Evolutionary conservation across 2,888 invertebrate genomes (phyloP).

Genomic region (Lysandra coridon): DNA sequence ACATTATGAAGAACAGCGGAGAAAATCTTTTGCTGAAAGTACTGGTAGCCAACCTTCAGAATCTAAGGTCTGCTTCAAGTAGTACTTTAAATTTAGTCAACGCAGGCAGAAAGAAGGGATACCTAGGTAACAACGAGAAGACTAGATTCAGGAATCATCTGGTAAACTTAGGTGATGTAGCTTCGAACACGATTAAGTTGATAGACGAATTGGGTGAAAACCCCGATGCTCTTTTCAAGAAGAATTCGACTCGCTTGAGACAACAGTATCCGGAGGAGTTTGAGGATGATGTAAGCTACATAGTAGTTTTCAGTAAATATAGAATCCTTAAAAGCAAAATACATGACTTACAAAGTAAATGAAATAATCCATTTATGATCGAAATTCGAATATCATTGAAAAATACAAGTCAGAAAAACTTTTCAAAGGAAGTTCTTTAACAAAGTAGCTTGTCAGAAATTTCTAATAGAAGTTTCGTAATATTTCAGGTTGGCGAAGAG

Average conservation of each 20-base stretch:
- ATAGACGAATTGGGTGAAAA: slow-evolving; percentile 79
- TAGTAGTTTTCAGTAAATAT: neutral
- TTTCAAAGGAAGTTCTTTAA: too few species aligned
- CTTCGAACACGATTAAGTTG: slow-evolving; percentile 78
- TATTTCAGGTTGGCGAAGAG: slow-evolving; percentile 68
- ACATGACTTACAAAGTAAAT: neutral
- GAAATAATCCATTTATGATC: neutral
- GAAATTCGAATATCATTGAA: neutral
- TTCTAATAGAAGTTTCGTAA: neutral
- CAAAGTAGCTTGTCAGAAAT: too few species aligned
- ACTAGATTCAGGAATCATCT: slow-evolving; percentile 79
- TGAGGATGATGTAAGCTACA: slow-evolving; percentile 58
- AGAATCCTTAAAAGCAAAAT: neutral
- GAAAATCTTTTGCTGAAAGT: slow-evolving; percentile 68
- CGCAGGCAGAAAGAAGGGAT: slow-evolving; percentile 80
- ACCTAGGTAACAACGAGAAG: slow-evolving; percentile 77
- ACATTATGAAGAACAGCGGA: slow-evolving; percentile 60
- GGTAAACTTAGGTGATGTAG: slow-evolving; percentile 77
- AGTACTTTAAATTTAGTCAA: slow-evolving; percentile 82
- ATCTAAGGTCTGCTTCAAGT: slow-evolving; percentile 79
- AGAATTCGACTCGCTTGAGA: slow-evolving; percentile 56
- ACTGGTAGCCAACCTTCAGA: slow-evolving; percentile 78
- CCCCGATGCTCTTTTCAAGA: slow-evolving; percentile 65
- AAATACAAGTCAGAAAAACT: too few species aligned
- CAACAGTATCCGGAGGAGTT: slow-evolving; percentile 49